Percentiles rank a stretch among this genome's conserved stretches.
Conservation (phyloP, 2,797 vertebrate genomes). For the Peromyscus attwateri region DNA sequence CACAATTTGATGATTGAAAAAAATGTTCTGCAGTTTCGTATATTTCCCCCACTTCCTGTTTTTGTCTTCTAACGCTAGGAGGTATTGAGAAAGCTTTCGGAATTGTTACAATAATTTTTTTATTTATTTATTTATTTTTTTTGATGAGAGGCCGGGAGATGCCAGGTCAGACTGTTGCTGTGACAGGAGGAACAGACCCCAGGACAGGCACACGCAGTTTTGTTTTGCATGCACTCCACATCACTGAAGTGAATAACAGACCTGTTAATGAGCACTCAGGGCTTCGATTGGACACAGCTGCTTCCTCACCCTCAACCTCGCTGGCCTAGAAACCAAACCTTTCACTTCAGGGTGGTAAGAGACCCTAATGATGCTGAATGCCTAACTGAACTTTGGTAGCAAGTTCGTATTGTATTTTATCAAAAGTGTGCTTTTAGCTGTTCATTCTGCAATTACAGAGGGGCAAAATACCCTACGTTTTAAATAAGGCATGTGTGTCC, state of each 20-base stretch:
- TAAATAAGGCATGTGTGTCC: not conserved
- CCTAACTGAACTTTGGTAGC: not conserved
- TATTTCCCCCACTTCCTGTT: slow-evolving; percentile 31
- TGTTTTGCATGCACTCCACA: slow-evolving; percentile 77
- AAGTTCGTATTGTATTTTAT: not conserved
- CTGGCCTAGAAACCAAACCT: slow-evolving; percentile 52
- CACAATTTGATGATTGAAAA: slow-evolving; percentile 63
- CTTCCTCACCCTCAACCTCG: not conserved
- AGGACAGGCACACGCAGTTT: slow-evolving; percentile 69
- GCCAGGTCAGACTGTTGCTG: not conserved
- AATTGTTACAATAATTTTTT: slow-evolving; percentile 58
- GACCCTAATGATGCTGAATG: not conserved
- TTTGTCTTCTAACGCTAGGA: slow-evolving; percentile 21
- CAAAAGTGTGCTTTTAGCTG: not conserved
- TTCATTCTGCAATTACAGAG: not conserved
- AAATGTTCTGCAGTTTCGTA: slow-evolving; percentile 57
- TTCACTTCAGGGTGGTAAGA: not conserved
- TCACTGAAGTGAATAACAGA: slow-evolving; percentile 54
- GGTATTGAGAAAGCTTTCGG: slow-evolving; percentile 11
- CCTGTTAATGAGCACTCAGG: not conserved
- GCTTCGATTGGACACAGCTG: not conserved
- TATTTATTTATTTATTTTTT: slow-evolving; percentile 48
- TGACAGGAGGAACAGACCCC: slow-evolving; percentile 63
- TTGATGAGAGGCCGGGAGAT: slow-evolving; percentile 19
- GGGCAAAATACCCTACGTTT: not conserved